Base-by-base conservation (phyloP, 1,140 invertebrate species). In the Leptinotarsa lineolata region DNA sequence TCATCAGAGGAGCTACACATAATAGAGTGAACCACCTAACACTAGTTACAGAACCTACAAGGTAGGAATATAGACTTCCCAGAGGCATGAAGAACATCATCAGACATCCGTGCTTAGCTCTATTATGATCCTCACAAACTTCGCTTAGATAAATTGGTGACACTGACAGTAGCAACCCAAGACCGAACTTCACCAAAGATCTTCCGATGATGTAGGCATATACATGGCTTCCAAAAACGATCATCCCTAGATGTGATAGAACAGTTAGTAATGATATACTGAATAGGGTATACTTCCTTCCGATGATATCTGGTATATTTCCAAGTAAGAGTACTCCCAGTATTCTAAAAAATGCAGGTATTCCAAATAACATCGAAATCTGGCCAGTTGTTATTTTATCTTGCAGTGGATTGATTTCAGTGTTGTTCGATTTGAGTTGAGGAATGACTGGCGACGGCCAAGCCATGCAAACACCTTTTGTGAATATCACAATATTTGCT, bases 61-160 rank as follows among this genome's bases (percentile, higher is more conserved):
- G 64, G 77, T 91, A 93, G 1, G 86, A 80, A 18, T 72, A 68
- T 5, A 81, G 59, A 21, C 72, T 54, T 44, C 82, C 82, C 0
- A 72, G 61, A 24, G 70, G 63, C 2, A 73, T 58, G 8, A 74
- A 74, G 77, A 92, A 94, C 1, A 85, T 86, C 30, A 91, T 88
- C 73, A 93, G 89, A 82, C 93, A 94, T 13, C 81, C 79, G 65
- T 79, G 72, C 63, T 70, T 68, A 16, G 45, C 67, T 46, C 67
- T 16, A 48, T 69, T 69, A 6, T 69, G 67, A 13, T 69, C 21
- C 22, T 69, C 67, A 30, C 18, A 20, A 24, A 69, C 16, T 54
- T 69, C 67, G 21, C 11, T 44, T 2, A 70, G 1, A 60, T 70
- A 70, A 5, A 70, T 5, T 16, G 68, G 59, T n/a, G 59, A 0